A percentile compares a stretch with the other conserved stretches of the same genome.
These are phyloP conservation scores for Platygyra sinensis DNA, from an alignment of 64 coral and sea anemone species.

Conservation along the genomic window DNA sequence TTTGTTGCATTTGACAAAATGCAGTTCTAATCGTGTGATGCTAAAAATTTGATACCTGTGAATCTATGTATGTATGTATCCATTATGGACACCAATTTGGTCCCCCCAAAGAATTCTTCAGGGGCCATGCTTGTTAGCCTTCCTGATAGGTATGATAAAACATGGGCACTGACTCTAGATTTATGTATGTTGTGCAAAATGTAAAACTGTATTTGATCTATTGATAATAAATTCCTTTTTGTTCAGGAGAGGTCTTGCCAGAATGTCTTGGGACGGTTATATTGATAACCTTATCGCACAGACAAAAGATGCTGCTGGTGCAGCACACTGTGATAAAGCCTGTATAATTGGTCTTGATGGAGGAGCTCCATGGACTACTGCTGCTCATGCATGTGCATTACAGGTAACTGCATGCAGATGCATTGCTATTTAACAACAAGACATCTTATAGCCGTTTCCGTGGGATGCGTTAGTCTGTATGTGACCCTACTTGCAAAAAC, in stretches of 20 bases:
- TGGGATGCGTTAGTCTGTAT: no score
- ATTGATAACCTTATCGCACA: constrained; percentile 79
- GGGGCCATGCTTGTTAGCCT: no score
- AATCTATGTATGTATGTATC: no score
- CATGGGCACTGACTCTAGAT: not conserved
- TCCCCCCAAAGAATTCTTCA: no score
- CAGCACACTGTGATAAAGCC: constrained; percentile 63
- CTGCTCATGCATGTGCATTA: constrained; percentile 54
- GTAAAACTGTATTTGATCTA: not conserved
- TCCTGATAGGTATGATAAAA: no score
- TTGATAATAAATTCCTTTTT: not conserved
- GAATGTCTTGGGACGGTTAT: constrained; percentile 80
- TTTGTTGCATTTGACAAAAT: no score
- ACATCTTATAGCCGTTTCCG: no score
- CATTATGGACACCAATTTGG: no score
- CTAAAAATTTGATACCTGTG: no score
- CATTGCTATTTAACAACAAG: no score
- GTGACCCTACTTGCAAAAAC: no score
- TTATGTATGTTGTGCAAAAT: not conserved
- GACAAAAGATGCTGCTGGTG: constrained; percentile 60
- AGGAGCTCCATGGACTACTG: constrained; percentile 67
- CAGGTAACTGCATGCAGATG: constrained; percentile 21
- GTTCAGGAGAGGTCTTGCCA: not conserved
- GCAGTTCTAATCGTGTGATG: no score
- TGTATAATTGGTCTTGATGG: constrained; percentile 89